Evolutionary conservation across 1,140 invertebrate species (phyloP), one percentile per base, ranked within the genome.

Genomic region (Mya arenaria): DNA sequence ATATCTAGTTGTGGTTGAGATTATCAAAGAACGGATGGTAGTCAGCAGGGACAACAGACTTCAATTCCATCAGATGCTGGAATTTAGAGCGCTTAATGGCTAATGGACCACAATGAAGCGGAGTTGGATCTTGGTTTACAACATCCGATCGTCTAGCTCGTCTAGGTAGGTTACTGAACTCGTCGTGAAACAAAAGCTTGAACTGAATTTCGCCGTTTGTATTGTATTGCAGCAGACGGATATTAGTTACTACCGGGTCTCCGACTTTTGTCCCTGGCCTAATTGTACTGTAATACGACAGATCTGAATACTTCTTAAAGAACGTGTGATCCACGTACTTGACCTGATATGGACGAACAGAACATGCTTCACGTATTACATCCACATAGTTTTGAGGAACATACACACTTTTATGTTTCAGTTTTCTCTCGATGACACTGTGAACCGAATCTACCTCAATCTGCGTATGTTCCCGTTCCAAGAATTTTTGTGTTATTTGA

Each of bases 371-470:
- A 36, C 60, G 44, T 39, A 80, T 80, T 41, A 34, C 23, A n/a
- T 58, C 44, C 13, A 84, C 77, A 65, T 73, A 80, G 28, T 84
- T 23, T 19, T 56, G 30, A 28, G 65, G 74, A 23, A 66, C 36
- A 52, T 78, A 63, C 25, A 83, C 72, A 6, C 15, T 32, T 34
- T 72, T 65, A 25, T 84, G 69, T 17, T 37, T 30, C 10, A 84
- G 8, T 52, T 63, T 72, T 39, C 56, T 19, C 44, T 82, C 83
- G n/a, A 81, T 85, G 4, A 48, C 44, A 39, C 60, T 62, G 65
- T 93, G 92, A 1, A 92, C 88, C 10, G 86, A 87, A 80, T 93
- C 92, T 68, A 87, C 88, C 71, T 93, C 92, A 90, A 93, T 93
- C 72, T 92, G 91, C 25, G 91, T 93, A 72, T 93, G 92, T 8